Conservation (phyloP, 2,797 vertebrate genomes). For the Sebastes diaconus region DNA sequence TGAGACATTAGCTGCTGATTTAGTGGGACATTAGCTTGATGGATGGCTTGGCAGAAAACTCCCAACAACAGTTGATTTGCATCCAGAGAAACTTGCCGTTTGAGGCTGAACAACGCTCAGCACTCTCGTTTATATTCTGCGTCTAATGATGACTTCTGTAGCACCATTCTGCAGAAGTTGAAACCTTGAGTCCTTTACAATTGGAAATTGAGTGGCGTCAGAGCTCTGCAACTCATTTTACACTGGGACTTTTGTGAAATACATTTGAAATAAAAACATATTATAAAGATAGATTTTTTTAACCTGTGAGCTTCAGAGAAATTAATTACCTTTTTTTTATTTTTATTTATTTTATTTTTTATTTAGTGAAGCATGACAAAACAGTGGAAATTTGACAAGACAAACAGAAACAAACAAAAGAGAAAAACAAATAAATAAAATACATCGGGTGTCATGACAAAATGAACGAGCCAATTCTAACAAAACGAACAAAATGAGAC, state of each 20-base stretch:
- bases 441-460: too few species aligned
- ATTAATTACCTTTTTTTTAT: background rate
- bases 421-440: too few species aligned
- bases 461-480: too few species aligned
- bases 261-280: background rate
- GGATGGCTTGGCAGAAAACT: constrained; percentile 69
- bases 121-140: constrained; percentile 24
- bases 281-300: background rate
- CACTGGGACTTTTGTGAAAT: background rate
- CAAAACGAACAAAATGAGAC: too few species aligned
- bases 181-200: background rate
- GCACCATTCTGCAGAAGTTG: background rate
- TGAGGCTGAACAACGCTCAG: constrained; percentile 28
- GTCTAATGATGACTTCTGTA: constrained; percentile 22
- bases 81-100: constrained; percentile 63
- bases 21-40: constrained; percentile 83
- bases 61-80: constrained; percentile 78
- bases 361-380: too few species aligned
- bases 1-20: constrained; percentile 82
- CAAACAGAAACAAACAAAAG: too few species aligned
- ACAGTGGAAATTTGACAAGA: too few species aligned
- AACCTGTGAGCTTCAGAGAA: background rate
- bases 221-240: background rate
- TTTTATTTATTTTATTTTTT: too few species aligned
- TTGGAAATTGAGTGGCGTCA: background rate